Base-by-base conservation (phyloP, 1,140 invertebrate species). In the Camponotus vicinus region DNA sequence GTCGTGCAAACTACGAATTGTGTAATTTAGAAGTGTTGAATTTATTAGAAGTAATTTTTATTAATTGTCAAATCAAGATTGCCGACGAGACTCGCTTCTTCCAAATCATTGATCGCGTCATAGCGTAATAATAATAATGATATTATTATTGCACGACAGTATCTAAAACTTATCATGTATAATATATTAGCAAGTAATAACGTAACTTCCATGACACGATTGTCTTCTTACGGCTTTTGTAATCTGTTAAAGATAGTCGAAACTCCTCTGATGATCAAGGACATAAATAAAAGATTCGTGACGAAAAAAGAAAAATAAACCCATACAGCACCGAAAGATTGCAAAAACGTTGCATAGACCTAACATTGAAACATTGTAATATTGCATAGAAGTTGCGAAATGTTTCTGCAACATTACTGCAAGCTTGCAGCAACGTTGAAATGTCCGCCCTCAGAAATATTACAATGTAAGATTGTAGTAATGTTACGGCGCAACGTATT, bases 171-270 rank as follows among this genome's bases (percentile, higher is more conserved):
- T 42, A 8, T 32, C 18, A 15, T 27, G 15, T 3, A 2, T 67
- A 1, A 52, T 15, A 66, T 66, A 13, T 66, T 40, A 15, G 32
- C n/a, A 69, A 57, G 13, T 15, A 57, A 70, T 70, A 70, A 77
- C 15, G 4, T 18, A 5, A 69, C 13, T 57, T 57, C 21, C 9
- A 40, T n/a, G 34, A 57, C 2, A 3, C 3, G 9, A 27, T 11
- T 18, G 13, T 40, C 63, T 79, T 66, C 3, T 66, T 78, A 45
- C 2, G 1, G 9, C 27, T 15, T 45, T 66, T 2, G 9, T 9
- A 52, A 37, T 37, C 0, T 42, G 5, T 77, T 40, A 21, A 42
- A 63, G 13, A 2, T 52, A 52, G 13, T 52, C 15, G 5, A 52
- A 4, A 64, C 6, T 21, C 49, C 42, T 63, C 7, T 15, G 0